phyloP scores from a whole-genome alignment of 2,113 vertebrate genomes.

The Tragelaphus imberbis region DNA sequence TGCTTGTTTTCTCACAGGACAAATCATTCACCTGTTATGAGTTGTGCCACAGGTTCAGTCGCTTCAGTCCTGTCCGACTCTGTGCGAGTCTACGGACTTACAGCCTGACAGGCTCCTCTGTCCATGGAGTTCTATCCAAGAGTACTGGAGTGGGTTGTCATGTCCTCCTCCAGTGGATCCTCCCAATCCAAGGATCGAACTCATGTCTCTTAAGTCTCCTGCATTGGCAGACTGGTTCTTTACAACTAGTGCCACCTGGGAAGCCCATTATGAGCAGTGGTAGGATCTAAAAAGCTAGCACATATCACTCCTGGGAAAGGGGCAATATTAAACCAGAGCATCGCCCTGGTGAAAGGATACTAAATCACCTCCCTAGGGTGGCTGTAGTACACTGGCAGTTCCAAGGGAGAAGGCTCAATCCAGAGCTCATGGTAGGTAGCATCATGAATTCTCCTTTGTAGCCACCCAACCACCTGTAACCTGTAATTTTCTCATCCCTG shows the following conservation, averaged over 20 bases:
- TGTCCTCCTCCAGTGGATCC: background rate
- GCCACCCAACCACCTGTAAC: background rate
- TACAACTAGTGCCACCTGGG: background rate
- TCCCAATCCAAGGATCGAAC: background rate
- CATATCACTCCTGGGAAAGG: no score
- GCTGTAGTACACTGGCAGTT: fast-evolving
- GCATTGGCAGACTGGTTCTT: background rate
- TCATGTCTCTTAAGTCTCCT: background rate
- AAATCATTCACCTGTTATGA: background rate
- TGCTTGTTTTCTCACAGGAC: background rate
- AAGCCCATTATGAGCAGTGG: background rate
- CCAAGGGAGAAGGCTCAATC: fast-evolving
- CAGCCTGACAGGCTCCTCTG: background rate
- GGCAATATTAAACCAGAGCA: background rate
- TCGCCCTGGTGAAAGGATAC: background rate
- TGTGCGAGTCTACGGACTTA: fast-evolving
- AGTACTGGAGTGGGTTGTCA: background rate
- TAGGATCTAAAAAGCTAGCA: background rate
- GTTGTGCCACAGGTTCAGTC: background rate
- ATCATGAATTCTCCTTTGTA: background rate
- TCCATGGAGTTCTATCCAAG: background rate
- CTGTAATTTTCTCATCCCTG: background rate
- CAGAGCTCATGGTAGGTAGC: background rate
- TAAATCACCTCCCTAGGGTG: background rate
- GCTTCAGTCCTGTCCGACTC: background rate